A percentile compares a stretch with the other conserved stretches of the same genome.
These are phyloP conservation scores for Steinernema hermaphroditum DNA, from an alignment of 2,888 invertebrate species.

Conservation along the genomic window DNA sequence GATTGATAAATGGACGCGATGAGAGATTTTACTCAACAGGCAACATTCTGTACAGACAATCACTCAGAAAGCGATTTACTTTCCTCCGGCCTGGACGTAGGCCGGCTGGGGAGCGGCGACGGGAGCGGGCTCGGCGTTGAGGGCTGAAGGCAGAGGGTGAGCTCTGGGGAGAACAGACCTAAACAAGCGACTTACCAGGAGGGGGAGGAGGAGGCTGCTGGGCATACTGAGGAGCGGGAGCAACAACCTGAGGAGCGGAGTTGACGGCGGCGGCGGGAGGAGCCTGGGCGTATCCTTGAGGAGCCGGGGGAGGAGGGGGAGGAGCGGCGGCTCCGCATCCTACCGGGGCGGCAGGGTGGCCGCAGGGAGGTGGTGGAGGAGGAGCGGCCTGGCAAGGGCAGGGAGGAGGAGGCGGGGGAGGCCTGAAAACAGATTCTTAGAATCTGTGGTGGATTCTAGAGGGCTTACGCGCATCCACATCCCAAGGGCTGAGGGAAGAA, in stretches of 20 bases:
- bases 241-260: background rate
- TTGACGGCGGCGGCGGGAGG: slow-evolving; percentile 9
- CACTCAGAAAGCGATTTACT: background rate
- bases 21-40: too few relatives aligned
- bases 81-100: background rate
- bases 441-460: background rate
- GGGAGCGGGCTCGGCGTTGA: background rate
- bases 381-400: slow-evolving; percentile 29
- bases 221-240: slow-evolving; percentile 9
- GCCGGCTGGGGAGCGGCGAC: background rate
- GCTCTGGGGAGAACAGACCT: background rate
- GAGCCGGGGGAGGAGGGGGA: background rate
- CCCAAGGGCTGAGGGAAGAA: slow-evolving; percentile 22
- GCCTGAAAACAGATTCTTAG: background rate
- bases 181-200: background rate
- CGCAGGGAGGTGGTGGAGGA: slow-evolving; percentile 27
- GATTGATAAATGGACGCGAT: too few relatives aligned
- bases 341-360: slow-evolving; percentile 18
- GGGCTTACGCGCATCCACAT: slow-evolving; percentile 32
- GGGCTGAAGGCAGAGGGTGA: background rate
- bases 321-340: slow-evolving; percentile 22
- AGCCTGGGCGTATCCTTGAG: background rate
- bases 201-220: slow-evolving; percentile 10
- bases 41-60: background rate
- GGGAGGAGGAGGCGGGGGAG: background rate